Conservation (phyloP, 2,888 invertebrate species). For the Rhopalosiphum nymphaeae region DNA sequence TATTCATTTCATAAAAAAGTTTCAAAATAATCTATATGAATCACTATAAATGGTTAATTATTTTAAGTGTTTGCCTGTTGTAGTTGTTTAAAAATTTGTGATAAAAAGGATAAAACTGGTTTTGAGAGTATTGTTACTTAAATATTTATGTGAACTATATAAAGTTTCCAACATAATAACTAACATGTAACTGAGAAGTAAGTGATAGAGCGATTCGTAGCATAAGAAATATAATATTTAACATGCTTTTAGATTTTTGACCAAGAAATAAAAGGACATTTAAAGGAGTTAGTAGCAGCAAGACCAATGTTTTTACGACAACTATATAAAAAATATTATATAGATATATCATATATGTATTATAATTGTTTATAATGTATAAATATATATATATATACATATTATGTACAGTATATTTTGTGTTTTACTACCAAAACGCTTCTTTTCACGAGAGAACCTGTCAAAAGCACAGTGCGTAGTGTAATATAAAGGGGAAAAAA, state of each 20-base stretch:
- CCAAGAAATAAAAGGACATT: constrained; percentile 15
- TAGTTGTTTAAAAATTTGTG: background rate
- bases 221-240: background rate
- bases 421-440: constrained; percentile 18
- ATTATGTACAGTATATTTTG: background rate
- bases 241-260: constrained; percentile 26
- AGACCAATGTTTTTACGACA: constrained; percentile 5
- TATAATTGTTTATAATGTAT: constrained; percentile 7
- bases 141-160: background rate
- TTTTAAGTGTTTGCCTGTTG: background rate
- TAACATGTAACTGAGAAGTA: background rate
- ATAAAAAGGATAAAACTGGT: background rate
- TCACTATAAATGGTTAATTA: background rate
- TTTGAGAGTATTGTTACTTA: background rate
- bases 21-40: background rate
- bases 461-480: constrained; percentile 47
- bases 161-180: background rate
- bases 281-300: constrained; percentile 18
- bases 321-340: constrained; percentile 13
- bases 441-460: constrained; percentile 25
- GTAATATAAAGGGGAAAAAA: constrained; percentile 34
- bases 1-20: background rate
- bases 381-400: background rate
- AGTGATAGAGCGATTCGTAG: background rate
- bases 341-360: background rate